phyloP scores from a whole-genome alignment of 2,797 vertebrate genomes.

The Microhierax caerulescens region DNA sequence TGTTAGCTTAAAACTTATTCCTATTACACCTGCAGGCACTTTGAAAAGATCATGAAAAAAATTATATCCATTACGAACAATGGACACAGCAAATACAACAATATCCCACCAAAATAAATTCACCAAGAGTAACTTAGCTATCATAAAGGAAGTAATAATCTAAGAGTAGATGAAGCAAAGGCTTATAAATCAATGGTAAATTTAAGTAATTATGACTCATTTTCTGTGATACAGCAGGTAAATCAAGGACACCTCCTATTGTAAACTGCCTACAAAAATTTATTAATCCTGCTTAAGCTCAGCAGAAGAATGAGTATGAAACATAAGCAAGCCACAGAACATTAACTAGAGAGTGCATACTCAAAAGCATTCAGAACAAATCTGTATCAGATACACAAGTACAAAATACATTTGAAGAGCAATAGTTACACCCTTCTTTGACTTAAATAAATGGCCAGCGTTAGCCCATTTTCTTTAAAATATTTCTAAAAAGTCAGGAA shows the following conservation, averaged over 20 bases:
- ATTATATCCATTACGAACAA: neutral
- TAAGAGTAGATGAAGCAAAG: neutral
- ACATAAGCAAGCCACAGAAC: neutral
- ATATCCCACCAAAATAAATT: neutral
- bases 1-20: neutral
- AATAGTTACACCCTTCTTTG: neutral
- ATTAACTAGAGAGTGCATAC: neutral
- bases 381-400: neutral
- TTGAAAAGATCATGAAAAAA: neutral
- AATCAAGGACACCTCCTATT: conserved; percentile 16
- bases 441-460: neutral
- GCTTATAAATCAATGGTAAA: neutral
- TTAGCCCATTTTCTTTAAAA: neutral
- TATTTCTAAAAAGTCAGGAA: neutral
- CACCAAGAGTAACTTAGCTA: neutral
- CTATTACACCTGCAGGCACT: neutral
- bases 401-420: neutral
- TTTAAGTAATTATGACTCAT: neutral
- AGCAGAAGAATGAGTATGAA: neutral
- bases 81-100: neutral
- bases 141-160: neutral
- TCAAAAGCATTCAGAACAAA: neutral
- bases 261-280: conserved; percentile 4
- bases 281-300: conserved; percentile 24
- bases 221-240: neutral